Conservation (phyloP, 1,140 invertebrate species). For the Drosophila hydei region DNA sequence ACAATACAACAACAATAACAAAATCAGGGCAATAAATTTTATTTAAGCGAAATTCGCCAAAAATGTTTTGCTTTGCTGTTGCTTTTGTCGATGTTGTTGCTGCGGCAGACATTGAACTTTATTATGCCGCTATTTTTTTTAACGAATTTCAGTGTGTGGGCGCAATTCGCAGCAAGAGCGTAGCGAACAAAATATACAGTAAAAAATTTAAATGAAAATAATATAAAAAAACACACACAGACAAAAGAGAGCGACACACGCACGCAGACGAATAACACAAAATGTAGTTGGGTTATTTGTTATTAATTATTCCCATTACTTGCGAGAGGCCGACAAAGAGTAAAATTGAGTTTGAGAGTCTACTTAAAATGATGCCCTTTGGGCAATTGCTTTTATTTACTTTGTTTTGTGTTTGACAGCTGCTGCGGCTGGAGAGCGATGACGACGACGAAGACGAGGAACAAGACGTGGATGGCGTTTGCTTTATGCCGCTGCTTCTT, state of each 20-base stretch:
- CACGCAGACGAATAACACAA: constrained; percentile 7
- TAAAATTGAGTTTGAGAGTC: background rate
- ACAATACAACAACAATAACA: constrained; percentile 28
- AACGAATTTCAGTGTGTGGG: constrained; percentile 38
- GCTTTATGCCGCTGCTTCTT: constrained; percentile 51
- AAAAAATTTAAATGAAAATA: constrained; percentile 11
- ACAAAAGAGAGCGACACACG: constrained; percentile 28
- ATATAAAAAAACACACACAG: constrained; percentile 5
- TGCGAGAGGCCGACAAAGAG: background rate
- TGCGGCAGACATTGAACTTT: constrained; percentile 71
- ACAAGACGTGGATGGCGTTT: constrained; percentile 25
- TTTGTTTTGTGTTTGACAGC: constrained; percentile 57
- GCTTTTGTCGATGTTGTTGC: constrained; percentile 19
- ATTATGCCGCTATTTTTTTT: constrained; percentile 35
- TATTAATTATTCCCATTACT: constrained; percentile 27
- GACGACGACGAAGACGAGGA: background rate
- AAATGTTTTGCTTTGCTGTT: constrained; percentile 34
- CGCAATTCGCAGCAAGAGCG: constrained; percentile 30
- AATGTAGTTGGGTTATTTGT: constrained; percentile 18
- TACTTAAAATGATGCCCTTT: constrained; percentile 49
- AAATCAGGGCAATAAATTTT: constrained; percentile 45
- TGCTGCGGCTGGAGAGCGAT: constrained; percentile 37
- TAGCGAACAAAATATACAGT: constrained; percentile 16
- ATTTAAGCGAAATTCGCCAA: constrained; percentile 44
- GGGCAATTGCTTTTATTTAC: constrained; percentile 65